Evolutionary conservation across 2,113 vertebrate species (phyloP).

Genomic region (Rutilus rutilus): DNA sequence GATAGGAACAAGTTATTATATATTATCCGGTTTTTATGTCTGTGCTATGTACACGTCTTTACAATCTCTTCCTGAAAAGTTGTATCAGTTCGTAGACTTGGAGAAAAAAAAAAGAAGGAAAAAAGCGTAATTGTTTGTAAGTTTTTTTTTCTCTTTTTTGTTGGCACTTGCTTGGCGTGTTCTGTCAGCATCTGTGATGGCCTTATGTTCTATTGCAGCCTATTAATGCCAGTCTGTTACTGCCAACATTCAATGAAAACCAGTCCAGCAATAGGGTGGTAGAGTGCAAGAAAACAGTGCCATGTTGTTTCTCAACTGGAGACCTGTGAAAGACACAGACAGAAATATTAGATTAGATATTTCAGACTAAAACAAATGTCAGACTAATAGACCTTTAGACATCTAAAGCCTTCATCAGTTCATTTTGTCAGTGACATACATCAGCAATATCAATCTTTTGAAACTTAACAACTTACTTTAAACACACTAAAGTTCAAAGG

Average conservation of each 20-base stretch:
- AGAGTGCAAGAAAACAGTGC: conserved; percentile 98
- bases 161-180: conserved; percentile 96
- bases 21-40: conserved; percentile 96
- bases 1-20: conserved; percentile 89
- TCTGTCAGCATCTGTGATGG: conserved; percentile 89
- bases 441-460: not conserved
- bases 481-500: not conserved
- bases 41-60: conserved; percentile 99
- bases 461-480: not conserved
- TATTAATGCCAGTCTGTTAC: conserved; percentile 86
- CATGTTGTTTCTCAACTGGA: conserved; percentile 93
- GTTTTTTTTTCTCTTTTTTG: conserved; percentile 64
- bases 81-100: conserved; percentile 98
- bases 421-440: not conserved
- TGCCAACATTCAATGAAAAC: conserved; percentile 89
- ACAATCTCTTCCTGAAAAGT: conserved; percentile 99
- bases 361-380: not conserved
- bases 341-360: conserved; percentile 7
- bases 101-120: conserved; percentile 67
- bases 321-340: conserved; percentile 79
- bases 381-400: not conserved
- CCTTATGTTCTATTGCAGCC: conserved; percentile 91
- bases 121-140: conserved; percentile 78
- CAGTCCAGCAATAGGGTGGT: conserved; percentile 92
- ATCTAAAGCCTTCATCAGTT: not conserved